Evolutionary conservation across 1,140 invertebrate genomes (phyloP).

Genomic region (Drosophila teissieri): DNA sequence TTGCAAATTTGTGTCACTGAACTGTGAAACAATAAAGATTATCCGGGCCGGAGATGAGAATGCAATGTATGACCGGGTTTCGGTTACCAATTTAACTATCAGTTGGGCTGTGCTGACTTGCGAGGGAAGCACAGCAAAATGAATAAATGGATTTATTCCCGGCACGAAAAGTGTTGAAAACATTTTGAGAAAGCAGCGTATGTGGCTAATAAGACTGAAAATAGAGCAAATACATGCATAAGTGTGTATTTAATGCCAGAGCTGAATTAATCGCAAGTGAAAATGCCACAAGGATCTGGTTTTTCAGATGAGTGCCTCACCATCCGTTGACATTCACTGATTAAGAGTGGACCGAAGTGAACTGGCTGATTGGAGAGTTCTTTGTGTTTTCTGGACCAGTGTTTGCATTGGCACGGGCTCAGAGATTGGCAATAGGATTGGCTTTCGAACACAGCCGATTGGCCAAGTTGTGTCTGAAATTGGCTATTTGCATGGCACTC

Average conservation of each 20-base stretch:
- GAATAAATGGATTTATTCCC: conserved; percentile 3
- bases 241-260: neutral
- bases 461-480: conserved; percentile 26
- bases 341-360: conserved; percentile 27
- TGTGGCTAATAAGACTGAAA: conserved; percentile 24
- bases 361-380: conserved; percentile 24
- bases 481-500: conserved; percentile 53
- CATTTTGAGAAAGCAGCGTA: neutral
- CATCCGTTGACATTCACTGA: conserved; percentile 34
- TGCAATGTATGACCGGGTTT: conserved; percentile 47
- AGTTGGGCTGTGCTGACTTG: conserved; percentile 19
- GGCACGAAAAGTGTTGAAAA: too few species aligned
- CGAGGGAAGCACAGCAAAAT: neutral
- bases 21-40: conserved; percentile 61
- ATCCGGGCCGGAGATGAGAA: conserved; percentile 52
- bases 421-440: conserved; percentile 24
- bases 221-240: conserved; percentile 12
- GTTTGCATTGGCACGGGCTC: conserved; percentile 8
- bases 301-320: conserved; percentile 13
- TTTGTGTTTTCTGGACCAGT: conserved; percentile 44
- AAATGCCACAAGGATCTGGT: conserved; percentile 20
- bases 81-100: conserved; percentile 50
- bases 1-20: conserved; percentile 57
- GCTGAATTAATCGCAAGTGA: conserved; percentile 26
- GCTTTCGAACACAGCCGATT: conserved; percentile 28